These are phyloP conservation scores for Ormyrus nitidulus DNA, from an alignment of 2,888 invertebrate genomes.

Conservation along the genomic window DNA sequence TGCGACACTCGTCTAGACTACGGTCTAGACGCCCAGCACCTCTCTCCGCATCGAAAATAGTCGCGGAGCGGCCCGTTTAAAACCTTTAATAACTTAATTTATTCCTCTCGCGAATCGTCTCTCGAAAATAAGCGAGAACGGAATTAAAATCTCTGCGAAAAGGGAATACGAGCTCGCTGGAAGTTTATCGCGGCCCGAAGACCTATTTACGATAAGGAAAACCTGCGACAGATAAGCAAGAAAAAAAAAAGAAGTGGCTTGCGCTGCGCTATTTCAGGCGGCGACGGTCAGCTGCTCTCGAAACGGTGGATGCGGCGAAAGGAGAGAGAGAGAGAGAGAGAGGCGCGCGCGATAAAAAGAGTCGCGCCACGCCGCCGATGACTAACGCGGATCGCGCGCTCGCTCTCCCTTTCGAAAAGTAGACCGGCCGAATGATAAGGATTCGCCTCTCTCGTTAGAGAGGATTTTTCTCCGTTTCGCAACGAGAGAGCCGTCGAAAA, in stretches of 20 bases:
- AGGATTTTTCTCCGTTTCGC: slow-evolving; percentile 25
- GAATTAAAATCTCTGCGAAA: no score
- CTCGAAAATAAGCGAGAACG: no score
- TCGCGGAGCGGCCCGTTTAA: background rate
- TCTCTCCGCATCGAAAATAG: slow-evolving; percentile 5
- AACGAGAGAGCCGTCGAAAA: no score
- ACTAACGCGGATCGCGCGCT: slow-evolving; percentile 38
- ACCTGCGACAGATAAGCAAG: background rate
- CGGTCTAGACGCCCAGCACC: slow-evolving; percentile 12
- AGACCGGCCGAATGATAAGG: slow-evolving; percentile 46
- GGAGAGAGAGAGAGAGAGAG: background rate
- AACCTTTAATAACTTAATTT: no score
- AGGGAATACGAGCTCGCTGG: no score
- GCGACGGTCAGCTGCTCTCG: no score
- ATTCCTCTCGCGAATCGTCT: no score
- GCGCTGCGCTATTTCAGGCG: no score
- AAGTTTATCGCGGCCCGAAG: no score
- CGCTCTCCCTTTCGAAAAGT: slow-evolving; percentile 19
- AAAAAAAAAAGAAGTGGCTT: background rate
- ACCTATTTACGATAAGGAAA: no score
- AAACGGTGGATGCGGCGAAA: background rate
- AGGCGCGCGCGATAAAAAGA: background rate
- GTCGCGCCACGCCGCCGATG: slow-evolving; percentile 22
- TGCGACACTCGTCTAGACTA: slow-evolving; percentile 37
- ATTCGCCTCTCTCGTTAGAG: slow-evolving; percentile 46